Conservation (phyloP, 2,797 vertebrate genomes). For the Poecile montanus region DNA sequence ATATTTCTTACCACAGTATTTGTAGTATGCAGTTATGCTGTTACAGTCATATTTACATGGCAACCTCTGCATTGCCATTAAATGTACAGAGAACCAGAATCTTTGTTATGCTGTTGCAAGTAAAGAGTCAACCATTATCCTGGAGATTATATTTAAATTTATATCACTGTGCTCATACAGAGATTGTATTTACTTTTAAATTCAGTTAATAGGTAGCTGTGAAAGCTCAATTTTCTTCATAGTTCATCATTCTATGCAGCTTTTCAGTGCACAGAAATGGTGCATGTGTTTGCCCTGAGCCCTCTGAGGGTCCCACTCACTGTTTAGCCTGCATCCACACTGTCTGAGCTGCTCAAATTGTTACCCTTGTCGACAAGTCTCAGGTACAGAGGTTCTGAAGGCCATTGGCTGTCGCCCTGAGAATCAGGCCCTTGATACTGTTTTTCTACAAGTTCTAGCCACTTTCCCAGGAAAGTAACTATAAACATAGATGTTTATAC, state of each 20-base stretch:
- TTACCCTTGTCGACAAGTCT: not conserved
- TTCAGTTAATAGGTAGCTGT: not conserved
- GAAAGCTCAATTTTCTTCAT: not conserved
- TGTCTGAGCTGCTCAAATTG: not conserved
- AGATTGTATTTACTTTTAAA: not conserved
- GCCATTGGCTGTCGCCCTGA: fast-evolving
- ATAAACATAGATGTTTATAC: too few relatives aligned
- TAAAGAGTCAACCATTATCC: not conserved
- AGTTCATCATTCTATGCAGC: not conserved
- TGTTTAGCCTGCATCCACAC: not conserved
- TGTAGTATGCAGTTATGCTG: not conserved
- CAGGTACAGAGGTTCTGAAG: not conserved
- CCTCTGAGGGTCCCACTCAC: not conserved
- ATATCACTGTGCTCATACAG: not conserved
- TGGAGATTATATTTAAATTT: not conserved
- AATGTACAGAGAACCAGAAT: not conserved
- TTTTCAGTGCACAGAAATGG: not conserved
- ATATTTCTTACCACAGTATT: not conserved
- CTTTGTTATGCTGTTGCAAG: not conserved
- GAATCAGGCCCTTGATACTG: too few relatives aligned
- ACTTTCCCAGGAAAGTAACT: too few relatives aligned
- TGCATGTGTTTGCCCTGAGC: not conserved
- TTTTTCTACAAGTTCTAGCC: too few relatives aligned
- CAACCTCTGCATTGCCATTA: not conserved
- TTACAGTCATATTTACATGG: not conserved